Percentiles rank a stretch among this genome's conserved stretches.
Conservation (phyloP, 1,140 invertebrate genomes). For the Drosophila mayri region DNA sequence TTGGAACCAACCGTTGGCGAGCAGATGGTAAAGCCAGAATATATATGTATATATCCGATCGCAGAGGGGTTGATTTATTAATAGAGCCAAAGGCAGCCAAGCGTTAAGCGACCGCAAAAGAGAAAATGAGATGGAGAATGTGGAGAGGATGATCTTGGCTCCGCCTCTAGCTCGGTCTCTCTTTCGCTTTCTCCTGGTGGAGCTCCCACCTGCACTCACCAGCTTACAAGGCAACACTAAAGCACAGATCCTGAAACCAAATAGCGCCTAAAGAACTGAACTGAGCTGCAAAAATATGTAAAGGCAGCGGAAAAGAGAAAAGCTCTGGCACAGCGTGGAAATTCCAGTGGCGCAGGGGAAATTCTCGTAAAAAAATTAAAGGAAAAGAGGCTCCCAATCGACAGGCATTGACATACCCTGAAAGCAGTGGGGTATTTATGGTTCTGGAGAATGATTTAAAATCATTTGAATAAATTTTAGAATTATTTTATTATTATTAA, state of each 20-base stretch:
- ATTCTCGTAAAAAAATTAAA: conserved; percentile 6
- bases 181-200: background rate
- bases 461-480: too few species aligned
- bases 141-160: conserved; percentile 32
- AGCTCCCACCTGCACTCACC: conserved; percentile 29
- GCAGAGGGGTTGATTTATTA: conserved; percentile 69
- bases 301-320: conserved; percentile 5
- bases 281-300: background rate
- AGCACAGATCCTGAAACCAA: conserved; percentile 6
- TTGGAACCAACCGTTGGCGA: conserved; percentile 38
- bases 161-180: conserved; percentile 10
- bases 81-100: conserved; percentile 51
- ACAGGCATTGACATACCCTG: conserved; percentile 24
- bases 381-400: conserved; percentile 16
- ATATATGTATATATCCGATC: conserved; percentile 17
- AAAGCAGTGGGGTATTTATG: background rate
- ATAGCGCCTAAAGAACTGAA: background rate
- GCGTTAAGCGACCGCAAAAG: conserved; percentile 32
- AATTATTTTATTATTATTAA: too few species aligned
- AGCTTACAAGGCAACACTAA: conserved; percentile 64
- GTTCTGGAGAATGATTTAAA: background rate
- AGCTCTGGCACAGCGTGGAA: conserved; percentile 21
- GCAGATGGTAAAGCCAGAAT: conserved; percentile 32
- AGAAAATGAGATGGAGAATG: background rate
- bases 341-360: conserved; percentile 54